Percentiles rank a stretch among this genome's conserved stretches.
These are phyloP conservation scores for Agrenia bidenticulata DNA, from an alignment of 2,888 invertebrate species.

Conservation along the genomic window DNA sequence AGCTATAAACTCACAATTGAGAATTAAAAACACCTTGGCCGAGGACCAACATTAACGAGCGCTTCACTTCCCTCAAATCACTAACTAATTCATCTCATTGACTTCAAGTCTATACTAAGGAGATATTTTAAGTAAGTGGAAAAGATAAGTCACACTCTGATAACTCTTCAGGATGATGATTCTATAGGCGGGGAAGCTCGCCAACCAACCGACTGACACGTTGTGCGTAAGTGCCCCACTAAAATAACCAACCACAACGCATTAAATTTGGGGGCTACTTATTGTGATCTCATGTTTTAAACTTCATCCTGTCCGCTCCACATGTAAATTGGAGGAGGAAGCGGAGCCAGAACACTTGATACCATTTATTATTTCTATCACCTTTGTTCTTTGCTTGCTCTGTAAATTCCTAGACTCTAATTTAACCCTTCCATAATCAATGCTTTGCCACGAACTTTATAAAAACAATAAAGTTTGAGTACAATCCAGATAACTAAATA, in stretches of 20 bases:
- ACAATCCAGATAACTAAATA: too few relatives aligned
- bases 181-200: too few relatives aligned
- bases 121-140: conserved; percentile 14
- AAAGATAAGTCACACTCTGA: conserved; percentile 28
- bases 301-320: background rate
- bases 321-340: background rate
- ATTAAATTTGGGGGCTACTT: too few relatives aligned
- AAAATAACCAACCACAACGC: too few relatives aligned
- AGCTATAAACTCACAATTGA: too few relatives aligned
- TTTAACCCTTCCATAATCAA: conserved; percentile 8
- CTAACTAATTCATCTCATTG: conserved; percentile 8
- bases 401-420: background rate
- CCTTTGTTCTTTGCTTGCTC: background rate
- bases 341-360: background rate
- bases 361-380: background rate
- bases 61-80: background rate
- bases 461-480: background rate
- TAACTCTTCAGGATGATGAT: conserved; percentile 9
- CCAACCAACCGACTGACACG: too few relatives aligned
- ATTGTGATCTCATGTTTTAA: too few relatives aligned
- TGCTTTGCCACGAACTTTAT: conserved; percentile 16
- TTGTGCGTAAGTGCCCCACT: too few relatives aligned
- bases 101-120: background rate
- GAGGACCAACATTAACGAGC: too few relatives aligned
- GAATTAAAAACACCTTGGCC: too few relatives aligned